Evolutionary conservation across 2,888 invertebrate genomes (phyloP).

Genomic region (Rhamphomyia laevipes): DNA sequence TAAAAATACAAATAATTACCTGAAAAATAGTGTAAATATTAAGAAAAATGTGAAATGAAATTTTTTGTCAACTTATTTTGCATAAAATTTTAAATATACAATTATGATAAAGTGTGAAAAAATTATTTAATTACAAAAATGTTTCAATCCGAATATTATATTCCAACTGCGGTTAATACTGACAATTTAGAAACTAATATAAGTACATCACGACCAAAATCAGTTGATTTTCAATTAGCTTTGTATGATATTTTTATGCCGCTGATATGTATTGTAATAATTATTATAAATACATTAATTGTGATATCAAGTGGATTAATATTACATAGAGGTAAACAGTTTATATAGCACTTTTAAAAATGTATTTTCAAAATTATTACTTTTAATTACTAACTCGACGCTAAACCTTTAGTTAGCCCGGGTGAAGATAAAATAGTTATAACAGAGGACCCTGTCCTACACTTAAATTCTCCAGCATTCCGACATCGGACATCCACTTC

Average conservation of each 20-base stretch:
- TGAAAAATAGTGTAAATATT: too few species aligned
- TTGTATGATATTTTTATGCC: constrained; percentile 46
- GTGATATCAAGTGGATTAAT: constrained; percentile 54
- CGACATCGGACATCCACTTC: too few species aligned
- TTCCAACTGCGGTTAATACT: neutral
- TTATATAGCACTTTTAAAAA: neutral
- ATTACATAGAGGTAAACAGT: constrained; percentile 44
- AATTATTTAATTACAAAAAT: neutral
- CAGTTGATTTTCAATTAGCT: constrained; percentile 33
- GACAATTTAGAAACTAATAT: neutral
- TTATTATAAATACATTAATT: constrained; percentile 48
- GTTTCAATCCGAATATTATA: neutral
- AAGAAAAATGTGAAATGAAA: too few species aligned
- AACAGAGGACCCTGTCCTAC: too few species aligned
- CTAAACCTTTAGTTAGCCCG: too few species aligned
- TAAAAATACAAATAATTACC: too few species aligned
- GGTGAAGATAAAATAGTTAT: too few species aligned
- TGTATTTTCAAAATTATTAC: neutral
- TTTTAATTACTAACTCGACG: neutral
- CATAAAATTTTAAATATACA: too few species aligned
- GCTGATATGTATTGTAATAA: constrained; percentile 43
- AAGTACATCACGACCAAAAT: neutral
- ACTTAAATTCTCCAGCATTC: too few species aligned
- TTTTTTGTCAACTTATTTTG: too few species aligned
- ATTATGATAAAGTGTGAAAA: too few species aligned